These are phyloP conservation scores for Centropus unirufus DNA, from an alignment of 2,113 vertebrate genomes.

Conservation along the genomic window DNA sequence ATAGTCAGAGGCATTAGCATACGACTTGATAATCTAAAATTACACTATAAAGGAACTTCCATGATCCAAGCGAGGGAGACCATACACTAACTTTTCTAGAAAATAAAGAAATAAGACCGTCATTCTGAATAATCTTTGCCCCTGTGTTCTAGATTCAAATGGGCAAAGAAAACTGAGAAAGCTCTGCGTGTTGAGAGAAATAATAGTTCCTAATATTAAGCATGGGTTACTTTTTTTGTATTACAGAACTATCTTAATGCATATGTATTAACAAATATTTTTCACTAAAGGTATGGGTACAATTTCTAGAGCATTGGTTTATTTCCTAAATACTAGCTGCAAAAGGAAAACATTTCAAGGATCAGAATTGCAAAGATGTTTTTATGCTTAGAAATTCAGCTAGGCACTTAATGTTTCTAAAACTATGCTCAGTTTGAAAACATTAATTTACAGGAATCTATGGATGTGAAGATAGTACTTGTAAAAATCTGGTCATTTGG, in stretches of 20 bases:
- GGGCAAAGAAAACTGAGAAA: background rate
- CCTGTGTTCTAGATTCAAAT: background rate
- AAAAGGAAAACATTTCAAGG: background rate
- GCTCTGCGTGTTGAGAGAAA: background rate
- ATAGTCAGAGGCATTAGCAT: background rate
- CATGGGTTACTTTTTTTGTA: background rate
- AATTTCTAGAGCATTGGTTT: background rate
- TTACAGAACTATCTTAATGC: background rate
- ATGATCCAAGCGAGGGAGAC: background rate
- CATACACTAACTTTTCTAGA: background rate
- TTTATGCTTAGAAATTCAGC: background rate
- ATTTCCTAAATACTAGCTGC: background rate
- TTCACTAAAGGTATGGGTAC: background rate
- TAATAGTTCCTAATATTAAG: background rate
- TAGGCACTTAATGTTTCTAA: background rate
- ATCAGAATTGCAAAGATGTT: background rate
- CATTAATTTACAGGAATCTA: background rate
- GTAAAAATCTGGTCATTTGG: background rate
- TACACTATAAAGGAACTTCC: background rate
- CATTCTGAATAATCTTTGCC: background rate
- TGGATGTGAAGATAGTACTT: background rate
- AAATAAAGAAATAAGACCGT: background rate
- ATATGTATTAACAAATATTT: background rate
- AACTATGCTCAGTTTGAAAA: background rate
- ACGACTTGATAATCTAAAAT: background rate